Conservation (phyloP, 2,113 vertebrate species). For the Peromyscus californicus region DNA sequence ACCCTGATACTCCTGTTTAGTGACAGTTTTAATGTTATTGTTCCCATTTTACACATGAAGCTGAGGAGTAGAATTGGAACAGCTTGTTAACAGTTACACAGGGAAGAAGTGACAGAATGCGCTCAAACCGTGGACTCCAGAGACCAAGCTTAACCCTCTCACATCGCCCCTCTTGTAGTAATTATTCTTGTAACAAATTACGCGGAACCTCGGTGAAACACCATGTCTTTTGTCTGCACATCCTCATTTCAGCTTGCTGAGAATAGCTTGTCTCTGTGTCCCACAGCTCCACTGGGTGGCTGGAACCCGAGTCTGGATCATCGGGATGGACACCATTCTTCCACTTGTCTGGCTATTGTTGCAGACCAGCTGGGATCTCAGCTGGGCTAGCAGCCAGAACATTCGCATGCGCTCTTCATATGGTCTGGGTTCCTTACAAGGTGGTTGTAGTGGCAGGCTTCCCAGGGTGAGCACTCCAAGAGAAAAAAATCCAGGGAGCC, state of each 20-base stretch:
- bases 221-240: not conserved
- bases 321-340: not conserved
- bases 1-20: not conserved
- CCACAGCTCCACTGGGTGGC: not conserved
- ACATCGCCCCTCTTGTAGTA: not conserved
- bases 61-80: constrained; percentile 2
- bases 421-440: not conserved
- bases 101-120: not conserved
- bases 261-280: too few relatives aligned
- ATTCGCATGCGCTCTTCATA: not conserved
- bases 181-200: not conserved
- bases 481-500: not conserved
- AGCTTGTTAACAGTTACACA: constrained; percentile 26
- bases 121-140: not conserved
- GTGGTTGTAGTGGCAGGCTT: not conserved
- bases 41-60: constrained; percentile 16
- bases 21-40: constrained; percentile 1
- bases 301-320: not conserved
- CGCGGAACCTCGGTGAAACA: not conserved
- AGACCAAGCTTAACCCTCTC: not conserved
- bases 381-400: not conserved
- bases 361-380: not conserved
- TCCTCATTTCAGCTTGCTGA: not conserved
- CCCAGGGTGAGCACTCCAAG: not conserved
- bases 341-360: not conserved